Evolutionary conservation across 2,113 vertebrate genomes (phyloP).

Genomic region (Cryptotis parvus): DNA sequence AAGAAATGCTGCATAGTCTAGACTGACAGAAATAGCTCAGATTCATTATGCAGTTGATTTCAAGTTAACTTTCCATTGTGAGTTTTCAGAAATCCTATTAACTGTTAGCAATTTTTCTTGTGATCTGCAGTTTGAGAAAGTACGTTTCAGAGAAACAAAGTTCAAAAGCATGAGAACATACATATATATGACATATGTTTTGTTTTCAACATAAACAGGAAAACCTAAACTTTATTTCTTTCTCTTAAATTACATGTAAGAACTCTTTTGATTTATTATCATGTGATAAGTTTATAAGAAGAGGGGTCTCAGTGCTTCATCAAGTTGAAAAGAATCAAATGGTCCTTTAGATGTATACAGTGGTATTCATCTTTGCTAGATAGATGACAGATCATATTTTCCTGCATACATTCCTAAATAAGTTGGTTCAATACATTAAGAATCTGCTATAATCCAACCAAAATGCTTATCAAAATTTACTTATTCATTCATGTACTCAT

Average conservation of each 20-base stretch:
- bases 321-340: constrained; percentile 21
- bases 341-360: not conserved
- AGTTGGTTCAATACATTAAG: too few species aligned
- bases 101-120: not conserved
- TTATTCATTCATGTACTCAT: too few species aligned
- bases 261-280: not conserved
- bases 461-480: not conserved
- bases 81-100: too few species aligned
- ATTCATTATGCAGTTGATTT: not conserved
- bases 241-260: constrained; percentile 41
- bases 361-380: not conserved
- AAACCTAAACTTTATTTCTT: not conserved
- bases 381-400: not conserved
- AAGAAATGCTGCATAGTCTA: too few species aligned
- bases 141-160: not conserved
- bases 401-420: too few species aligned
- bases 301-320: not conserved
- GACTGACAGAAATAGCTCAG: not conserved
- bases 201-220: not conserved
- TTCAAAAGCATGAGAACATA: not conserved
- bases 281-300: not conserved
- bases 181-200: not conserved
- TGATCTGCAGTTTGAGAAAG: not conserved
- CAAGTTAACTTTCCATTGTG: too few species aligned
- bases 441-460: not conserved